These are phyloP conservation scores for Lanistes nyassanus DNA, from an alignment of 1,140 invertebrate species.

Conservation along the genomic window DNA sequence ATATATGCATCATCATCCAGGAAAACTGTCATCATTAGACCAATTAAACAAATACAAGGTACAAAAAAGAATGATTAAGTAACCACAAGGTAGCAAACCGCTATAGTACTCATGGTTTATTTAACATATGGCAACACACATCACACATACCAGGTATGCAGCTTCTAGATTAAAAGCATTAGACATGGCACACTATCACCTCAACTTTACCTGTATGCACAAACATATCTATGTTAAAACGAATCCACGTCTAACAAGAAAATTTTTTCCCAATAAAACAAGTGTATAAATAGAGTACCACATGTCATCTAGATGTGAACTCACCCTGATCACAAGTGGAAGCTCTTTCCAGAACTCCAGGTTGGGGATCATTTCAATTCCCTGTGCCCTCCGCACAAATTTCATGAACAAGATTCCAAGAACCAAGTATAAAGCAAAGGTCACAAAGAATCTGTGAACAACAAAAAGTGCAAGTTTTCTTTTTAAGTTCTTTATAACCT, in stretches of 20 bases:
- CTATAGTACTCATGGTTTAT: no score
- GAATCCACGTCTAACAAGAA: conserved; percentile 70
- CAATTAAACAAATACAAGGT: no score
- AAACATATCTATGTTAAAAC: neutral
- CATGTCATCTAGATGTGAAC: neutral
- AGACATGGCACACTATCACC: neutral
- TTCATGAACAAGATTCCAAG: conserved; percentile 46
- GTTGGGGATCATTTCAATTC: conserved; percentile 47
- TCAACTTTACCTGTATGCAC: neutral
- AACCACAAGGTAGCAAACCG: no score
- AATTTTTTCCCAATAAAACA: neutral
- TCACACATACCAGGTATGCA: no score
- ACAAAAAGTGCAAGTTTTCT: conserved; percentile 8
- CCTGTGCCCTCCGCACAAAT: conserved; percentile 41
- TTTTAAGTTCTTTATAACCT: neutral
- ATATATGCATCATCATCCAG: no score
- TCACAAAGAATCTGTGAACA: conserved; percentile 45
- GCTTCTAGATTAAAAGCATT: no score
- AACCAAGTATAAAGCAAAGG: conserved; percentile 41
- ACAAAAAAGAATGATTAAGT: no score
- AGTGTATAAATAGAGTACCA: neutral
- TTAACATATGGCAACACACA: no score
- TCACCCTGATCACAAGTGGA: conserved; percentile 48
- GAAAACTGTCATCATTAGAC: no score
- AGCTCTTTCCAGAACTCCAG: conserved; percentile 47